Base-by-base conservation (phyloP, 2,797 vertebrate species). In the Phalloptychus januarius region DNA sequence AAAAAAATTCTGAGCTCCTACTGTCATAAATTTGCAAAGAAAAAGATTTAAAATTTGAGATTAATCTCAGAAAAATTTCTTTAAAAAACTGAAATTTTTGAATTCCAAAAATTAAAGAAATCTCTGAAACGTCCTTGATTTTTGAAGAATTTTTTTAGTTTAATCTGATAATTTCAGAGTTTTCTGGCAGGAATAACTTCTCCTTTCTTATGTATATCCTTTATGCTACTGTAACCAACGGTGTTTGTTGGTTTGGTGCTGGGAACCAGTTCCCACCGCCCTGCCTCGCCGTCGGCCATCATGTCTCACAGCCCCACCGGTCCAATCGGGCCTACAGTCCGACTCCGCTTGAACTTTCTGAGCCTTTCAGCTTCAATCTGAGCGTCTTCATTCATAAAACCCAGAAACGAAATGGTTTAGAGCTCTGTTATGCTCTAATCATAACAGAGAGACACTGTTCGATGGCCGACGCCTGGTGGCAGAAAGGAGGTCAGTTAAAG, bases 351-450 rank as follows among this genome's bases (percentile, higher is more conserved):
- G 1, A 0, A 3, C 28, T 74, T 78, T 12, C 36, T 38, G 42
- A 23, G 25, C 7, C 7, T 6, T 38, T 42, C 23, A 40, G 67
- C 12, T 2, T 69, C 38, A 6, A 12, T 42, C 36, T 23, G 1
- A 78, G 74, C 76, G 65, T 77, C 44, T 78, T 63, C 87, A 82
- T 90, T 90, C 83, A 88, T 78, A 72, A 38, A 84, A 87, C 36
- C 58, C 75, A 77, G 58, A 52, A 31, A 67, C 28, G n/a, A 50
- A 72, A n/a, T n/a, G n/a, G n/a, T n/a, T n/a, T n/a, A n/a, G n/a
- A n/a, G n/a, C 72, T 61, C 67, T 65, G n/a, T n/a, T n/a, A n/a
- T n/a, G 67, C 61, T 38, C 44, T 31, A 31, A 79, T 82, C 82
- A 67, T 74, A 70, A 80, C 80, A 78, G 80, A 81, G 81, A 45